These are phyloP conservation scores for Parapristionchus giblindavisi DNA, from an alignment of 2,888 invertebrate genomes.

Conservation along the genomic window DNA sequence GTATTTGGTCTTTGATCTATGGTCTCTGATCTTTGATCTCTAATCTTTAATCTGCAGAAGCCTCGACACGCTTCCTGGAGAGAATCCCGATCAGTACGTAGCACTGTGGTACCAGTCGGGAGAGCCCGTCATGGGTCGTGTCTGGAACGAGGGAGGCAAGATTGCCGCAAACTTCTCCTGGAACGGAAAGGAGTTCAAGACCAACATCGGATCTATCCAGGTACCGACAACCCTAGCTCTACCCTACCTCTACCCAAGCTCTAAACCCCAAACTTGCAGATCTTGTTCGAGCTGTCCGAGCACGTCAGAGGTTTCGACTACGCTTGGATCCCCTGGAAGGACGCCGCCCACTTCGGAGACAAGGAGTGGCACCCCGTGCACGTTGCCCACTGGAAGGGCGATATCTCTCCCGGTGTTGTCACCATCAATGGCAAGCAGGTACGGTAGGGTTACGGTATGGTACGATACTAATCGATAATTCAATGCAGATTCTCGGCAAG, in stretches of 20 bases:
- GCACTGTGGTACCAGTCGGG: constrained; percentile 64
- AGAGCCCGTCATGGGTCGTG: constrained; percentile 66
- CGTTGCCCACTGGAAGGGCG: constrained; percentile 57
- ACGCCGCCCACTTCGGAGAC: constrained; percentile 60
- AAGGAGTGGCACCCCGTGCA: constrained; percentile 59
- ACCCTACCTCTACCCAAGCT: no score
- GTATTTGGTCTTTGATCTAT: constrained; percentile 11
- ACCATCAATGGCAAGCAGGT: constrained; percentile 56
- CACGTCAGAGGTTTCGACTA: constrained; percentile 66
- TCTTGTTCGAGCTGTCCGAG: constrained; percentile 59
- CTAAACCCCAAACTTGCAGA: constrained; percentile 36
- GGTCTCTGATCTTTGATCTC: not conserved
- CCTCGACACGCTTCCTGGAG: constrained; percentile 60
- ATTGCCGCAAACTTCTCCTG: constrained; percentile 64
- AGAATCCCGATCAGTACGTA: constrained; percentile 63
- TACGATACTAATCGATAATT: not conserved
- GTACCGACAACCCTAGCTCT: constrained; percentile 7
- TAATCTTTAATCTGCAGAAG: constrained; percentile 25
- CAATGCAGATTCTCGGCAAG: constrained; percentile 52
- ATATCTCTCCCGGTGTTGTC: constrained; percentile 58
- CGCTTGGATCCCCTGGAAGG: constrained; percentile 61
- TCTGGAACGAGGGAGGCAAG: constrained; percentile 65
- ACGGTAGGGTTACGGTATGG: not conserved
- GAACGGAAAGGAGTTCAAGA: constrained; percentile 60
- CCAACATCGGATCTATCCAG: constrained; percentile 61